Evolutionary conservation across 2,888 invertebrate genomes (phyloP).

Genomic region (Pegoplata infirma): DNA sequence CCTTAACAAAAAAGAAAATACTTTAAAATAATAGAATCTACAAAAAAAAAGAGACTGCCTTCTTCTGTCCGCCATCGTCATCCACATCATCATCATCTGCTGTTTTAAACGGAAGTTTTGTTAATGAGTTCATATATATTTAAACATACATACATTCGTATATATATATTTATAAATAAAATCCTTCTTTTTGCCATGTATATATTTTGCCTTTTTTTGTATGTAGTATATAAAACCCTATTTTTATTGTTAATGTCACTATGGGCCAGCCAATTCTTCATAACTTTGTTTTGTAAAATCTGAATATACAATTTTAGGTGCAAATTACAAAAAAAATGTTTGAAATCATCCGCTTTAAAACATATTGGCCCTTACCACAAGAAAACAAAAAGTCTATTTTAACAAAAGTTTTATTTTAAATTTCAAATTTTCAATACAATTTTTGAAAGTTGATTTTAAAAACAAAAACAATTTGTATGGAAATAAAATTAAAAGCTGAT

Average conservation of each 20-base stretch:
- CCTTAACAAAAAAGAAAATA: background rate
- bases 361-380: no score
- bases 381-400: no score
- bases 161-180: conserved; percentile 39
- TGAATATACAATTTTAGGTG: no score
- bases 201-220: no score
- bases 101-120: conserved; percentile 55
- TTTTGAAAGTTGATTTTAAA: no score
- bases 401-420: no score
- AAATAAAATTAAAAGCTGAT: no score
- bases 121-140: conserved; percentile 54
- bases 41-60: background rate
- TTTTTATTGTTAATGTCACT: background rate
- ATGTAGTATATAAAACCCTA: conserved; percentile 13
- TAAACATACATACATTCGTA: conserved; percentile 29
- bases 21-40: conserved; percentile 34
- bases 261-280: background rate
- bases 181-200: no score
- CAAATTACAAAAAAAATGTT: no score
- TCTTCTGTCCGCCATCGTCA: conserved; percentile 30
- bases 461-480: no score
- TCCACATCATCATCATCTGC: conserved; percentile 33
- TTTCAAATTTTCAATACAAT: no score
- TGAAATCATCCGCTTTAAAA: no score
- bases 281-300: background rate